Evolutionary conservation across 2,113 vertebrate genomes (phyloP).

Genomic region (human (Homo sapiens)): GRCh38 chr4:68928001-68928500

Average conservation of each 20-base stretch:
- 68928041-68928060: neutral
- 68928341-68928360: neutral
- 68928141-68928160: neutral
- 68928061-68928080: neutral
- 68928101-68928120: neutral
- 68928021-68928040: neutral
- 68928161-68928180: neutral
- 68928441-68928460: neutral
- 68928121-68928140: neutral
- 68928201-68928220: neutral
- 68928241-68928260: neutral
- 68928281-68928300: neutral
- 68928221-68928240: neutral
- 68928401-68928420: neutral
- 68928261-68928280: neutral
- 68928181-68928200: neutral
- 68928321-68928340: neutral
- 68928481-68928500: neutral
- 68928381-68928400: neutral
- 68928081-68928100: neutral
- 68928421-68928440: neutral
- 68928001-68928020: neutral
- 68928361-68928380: neutral
- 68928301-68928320: neutral
- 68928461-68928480: too few relatives aligned